phyloP scores from a whole-genome alignment of 2,113 vertebrate species.

The Pteropus alecto region DNA sequence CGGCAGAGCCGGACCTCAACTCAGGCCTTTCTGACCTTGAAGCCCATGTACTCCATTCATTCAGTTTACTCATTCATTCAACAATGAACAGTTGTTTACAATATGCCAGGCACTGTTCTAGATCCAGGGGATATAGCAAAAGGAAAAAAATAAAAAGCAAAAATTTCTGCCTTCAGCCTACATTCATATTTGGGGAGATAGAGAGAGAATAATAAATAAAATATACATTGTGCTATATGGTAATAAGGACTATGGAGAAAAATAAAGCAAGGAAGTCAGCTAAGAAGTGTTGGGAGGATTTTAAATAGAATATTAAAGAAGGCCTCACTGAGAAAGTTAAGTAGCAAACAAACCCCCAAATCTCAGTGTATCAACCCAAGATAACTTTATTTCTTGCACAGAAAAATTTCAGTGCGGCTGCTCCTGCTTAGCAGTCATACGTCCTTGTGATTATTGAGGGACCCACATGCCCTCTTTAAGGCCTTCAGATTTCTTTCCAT shows the following conservation, averaged over 20 bases:
- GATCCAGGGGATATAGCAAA: background rate
- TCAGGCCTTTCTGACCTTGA: background rate
- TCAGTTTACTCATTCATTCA: background rate
- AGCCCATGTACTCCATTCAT: background rate
- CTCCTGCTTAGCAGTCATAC: background rate
- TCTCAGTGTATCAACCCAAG: background rate
- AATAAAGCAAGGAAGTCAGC: background rate
- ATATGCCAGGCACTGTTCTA: background rate
- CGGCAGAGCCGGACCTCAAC: background rate
- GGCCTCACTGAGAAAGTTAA: background rate
- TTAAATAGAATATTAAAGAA: background rate
- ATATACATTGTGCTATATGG: background rate
- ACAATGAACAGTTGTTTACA: background rate
- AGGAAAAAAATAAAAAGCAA: background rate
- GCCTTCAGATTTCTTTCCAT: background rate
- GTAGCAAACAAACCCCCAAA: background rate
- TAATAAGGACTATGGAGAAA: background rate
- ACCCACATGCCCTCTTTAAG: background rate
- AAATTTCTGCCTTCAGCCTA: background rate
- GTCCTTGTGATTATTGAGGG: background rate
- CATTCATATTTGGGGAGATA: background rate
- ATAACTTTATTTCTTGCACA: background rate
- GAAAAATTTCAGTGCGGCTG: background rate
- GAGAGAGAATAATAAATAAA: background rate
- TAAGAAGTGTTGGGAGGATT: background rate